Base-by-base conservation (phyloP, 2,113 vertebrate genomes). In the Podiceps cristatus region DNA sequence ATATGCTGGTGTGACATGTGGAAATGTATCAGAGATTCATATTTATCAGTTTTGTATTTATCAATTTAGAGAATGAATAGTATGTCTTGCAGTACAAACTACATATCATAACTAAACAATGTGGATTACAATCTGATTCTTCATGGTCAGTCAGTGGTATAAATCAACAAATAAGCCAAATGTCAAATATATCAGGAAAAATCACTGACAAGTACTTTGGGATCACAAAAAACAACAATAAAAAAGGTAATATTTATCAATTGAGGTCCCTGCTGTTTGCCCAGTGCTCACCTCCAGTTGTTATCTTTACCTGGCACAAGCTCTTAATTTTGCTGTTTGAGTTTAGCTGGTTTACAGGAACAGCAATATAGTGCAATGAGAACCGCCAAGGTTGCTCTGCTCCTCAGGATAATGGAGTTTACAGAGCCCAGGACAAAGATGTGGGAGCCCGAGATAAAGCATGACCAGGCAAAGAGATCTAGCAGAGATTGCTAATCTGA, bases 1-100 rank as follows among this genome's bases (percentile, higher is more conserved):
- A 42, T 0, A 0, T 2, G 10, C 28, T 64, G 9, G 5, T 53
- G 11, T 66, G 74, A 47, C 6, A 1, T 15, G 12, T 40, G 18
- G 44, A 88, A 83, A 68, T 60, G 15, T 7, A 63, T 80, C 6
- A 77, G 22, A 62, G 88, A 59, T 10, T 3, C 5, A 3, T 33
- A 35, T 58, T 80, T 78, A 58, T 66, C n/a, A 75, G 7, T 6
- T 55, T 13, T 44, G 15, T 35, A 9, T 68, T 81, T 85, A 53
- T 62, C 9, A 7, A 2, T 58, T 63, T 60, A n/a, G 37, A 62
- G 53, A 92, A 40, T 23, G 11, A 44, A 37, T 52, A 75, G 67
- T 18, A 53, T 31, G 33, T 47, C 37, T 67, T 63, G 29, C 17
- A 77, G 52, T 59, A 52, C 15, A 75, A 67, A 62, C n/a, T 37